Percentiles rank a stretch among this genome's conserved stretches.
Conservation (phyloP, 2,113 vertebrate genomes). For the Leucoraja erinaceus region DNA sequence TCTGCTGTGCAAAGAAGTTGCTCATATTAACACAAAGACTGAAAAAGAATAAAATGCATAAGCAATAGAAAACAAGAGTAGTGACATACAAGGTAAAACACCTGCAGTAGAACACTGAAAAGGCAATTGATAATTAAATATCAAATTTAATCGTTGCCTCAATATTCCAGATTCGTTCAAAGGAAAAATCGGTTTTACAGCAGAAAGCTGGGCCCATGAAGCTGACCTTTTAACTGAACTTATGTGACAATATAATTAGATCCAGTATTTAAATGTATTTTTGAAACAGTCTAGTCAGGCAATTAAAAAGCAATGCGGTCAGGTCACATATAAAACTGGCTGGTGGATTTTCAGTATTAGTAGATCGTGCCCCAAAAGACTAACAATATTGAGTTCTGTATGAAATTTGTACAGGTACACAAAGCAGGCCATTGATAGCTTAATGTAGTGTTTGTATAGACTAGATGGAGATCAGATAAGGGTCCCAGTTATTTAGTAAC, state of each 20-base stretch:
- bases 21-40: neutral
- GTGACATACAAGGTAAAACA: neutral
- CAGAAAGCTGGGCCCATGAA: neutral
- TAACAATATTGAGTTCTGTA: slow-evolving; percentile 11
- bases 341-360: neutral
- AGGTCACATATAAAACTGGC: slow-evolving; percentile 4
- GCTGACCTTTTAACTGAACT: slow-evolving; percentile 6
- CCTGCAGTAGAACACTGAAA: neutral
- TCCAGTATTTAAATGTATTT: neutral
- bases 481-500: neutral
- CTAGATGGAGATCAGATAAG: slow-evolving; percentile 29
- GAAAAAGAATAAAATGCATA: neutral
- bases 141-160: neutral
- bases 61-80: neutral
- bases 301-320: slow-evolving; percentile 1
- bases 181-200: neutral
- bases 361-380: neutral
- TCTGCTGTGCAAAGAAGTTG: neutral
- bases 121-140: neutral
- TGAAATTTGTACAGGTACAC: neutral
- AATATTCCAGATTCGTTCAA: neutral
- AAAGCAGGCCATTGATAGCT: slow-evolving; percentile 26
- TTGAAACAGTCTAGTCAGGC: slow-evolving; percentile 27
- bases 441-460: neutral
- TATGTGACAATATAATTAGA: neutral